phyloP scores from a whole-genome alignment of 1,140 invertebrate genomes.

The Papilio machaon region DNA sequence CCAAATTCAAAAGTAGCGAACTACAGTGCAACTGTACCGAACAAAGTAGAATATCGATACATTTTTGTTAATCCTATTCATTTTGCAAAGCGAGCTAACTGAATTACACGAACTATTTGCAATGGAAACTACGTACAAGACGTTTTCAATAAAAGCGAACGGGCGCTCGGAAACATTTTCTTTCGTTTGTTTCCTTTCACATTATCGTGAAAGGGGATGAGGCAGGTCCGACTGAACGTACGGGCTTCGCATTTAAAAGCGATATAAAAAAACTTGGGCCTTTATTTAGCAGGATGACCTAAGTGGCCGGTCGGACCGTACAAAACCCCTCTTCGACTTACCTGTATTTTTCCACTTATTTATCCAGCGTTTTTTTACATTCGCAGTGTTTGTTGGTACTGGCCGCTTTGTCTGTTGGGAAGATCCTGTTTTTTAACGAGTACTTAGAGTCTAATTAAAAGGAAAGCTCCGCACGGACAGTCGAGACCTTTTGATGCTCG shows the following conservation, averaged over 20 bases:
- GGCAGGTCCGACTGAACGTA: slow-evolving; percentile 69
- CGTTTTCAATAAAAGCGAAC: slow-evolving; percentile 76
- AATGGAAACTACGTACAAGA: slow-evolving; percentile 77
- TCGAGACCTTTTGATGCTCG: slow-evolving; percentile 79
- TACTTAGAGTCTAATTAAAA: slow-evolving; percentile 82
- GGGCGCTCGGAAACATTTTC: slow-evolving; percentile 78
- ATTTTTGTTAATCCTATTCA: slow-evolving; percentile 54
- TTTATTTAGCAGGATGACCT: slow-evolving; percentile 82
- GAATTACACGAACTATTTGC: slow-evolving; percentile 80
- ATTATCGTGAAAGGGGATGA: slow-evolving; percentile 76
- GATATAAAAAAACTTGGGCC: slow-evolving; percentile 79
- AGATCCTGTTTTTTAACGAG: slow-evolving; percentile 81
- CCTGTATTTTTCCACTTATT: slow-evolving; percentile 82
- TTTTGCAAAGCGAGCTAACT: slow-evolving; percentile 66
- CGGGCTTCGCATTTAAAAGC: slow-evolving; percentile 79
- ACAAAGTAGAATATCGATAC: background rate
- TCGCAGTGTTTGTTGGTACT: slow-evolving; percentile 75
- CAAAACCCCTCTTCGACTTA: slow-evolving; percentile 80
- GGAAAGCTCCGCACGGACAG: slow-evolving; percentile 78
- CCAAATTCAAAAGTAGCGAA: too few species aligned
- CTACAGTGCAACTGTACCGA: background rate
- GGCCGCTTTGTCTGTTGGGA: slow-evolving; percentile 77
- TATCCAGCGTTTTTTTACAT: slow-evolving; percentile 80
- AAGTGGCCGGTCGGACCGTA: slow-evolving; percentile 79
- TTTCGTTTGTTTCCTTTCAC: slow-evolving; percentile 81